Evolutionary conservation across 2,113 vertebrate genomes (phyloP), one percentile per base, ranked within the genome.

Genomic region (Alligator mississippiensis): DNA sequence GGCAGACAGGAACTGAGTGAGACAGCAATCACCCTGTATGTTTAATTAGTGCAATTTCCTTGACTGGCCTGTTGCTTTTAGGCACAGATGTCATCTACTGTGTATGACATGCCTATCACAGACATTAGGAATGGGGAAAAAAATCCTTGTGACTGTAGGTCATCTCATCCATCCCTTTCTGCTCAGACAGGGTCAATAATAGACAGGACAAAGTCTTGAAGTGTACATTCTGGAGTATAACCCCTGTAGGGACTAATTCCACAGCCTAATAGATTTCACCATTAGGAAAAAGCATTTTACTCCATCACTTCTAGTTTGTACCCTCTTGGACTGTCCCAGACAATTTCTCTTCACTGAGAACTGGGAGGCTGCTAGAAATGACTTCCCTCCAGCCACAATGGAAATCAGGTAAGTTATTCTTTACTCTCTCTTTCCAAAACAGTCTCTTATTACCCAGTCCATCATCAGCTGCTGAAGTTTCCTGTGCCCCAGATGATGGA

Each of bases 1-100:
- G 92, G 70, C 59, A 82, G 90, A 77, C 84, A 95, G 95, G 88
- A 96, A 90, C 77, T 87, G 75, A 86, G 80, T 70, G 75, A 94
- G 88, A 83, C 92, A 79, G 84, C 47, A 87, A 47, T 68, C 57
- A 74, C 80, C 63, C 68, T 89, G 30, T 85, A 27, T 63, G 24
- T 27, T 82, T 91, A 78, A 94, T 96, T 94, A 89, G 84, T 78
- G 30, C 28, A 54, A 63, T 93, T 93, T 85, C 68, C 93, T 82
- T 25, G 18, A 89, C 74, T 63, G 30, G 59, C 63, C 25, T 74
- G 21, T 61, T 96, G 78, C 83, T 92, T 89, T 89, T 88, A 89
- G 82, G 75, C 88, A 86, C 30, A 60, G 85, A 84, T 91, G 16
- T n/a, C 30, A 93, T 93, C 74, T 81, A 18, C 15, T 92, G 47